Evolutionary conservation across 2,113 vertebrate genomes (phyloP), one percentile per base, ranked within the genome.

Genomic region (Drymodes brunneopygia): DNA sequence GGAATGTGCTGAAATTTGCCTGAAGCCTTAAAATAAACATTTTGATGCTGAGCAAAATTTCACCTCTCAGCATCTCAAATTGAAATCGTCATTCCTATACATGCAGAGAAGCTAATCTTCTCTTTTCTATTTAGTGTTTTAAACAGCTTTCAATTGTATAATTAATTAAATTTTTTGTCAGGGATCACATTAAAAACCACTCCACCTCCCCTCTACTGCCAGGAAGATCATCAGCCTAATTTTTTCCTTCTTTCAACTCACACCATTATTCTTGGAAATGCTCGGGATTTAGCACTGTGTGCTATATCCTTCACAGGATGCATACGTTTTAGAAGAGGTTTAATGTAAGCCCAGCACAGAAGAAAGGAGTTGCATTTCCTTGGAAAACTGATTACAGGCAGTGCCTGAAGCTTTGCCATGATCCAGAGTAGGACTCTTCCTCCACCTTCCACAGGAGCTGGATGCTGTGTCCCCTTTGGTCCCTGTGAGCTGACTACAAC

Each of bases 1-100:
- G 48, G 69, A 89, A 92, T 12, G 61, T 19, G 81, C 81, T 56
- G 64, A 92, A 64, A 89, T 74, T 17, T 11, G 69, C 86, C 77
- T 40, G 23, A 61, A 92, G 77, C 69, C 83, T 89, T 81, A 84
- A 92, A 96, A 95, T 56, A 93, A 94, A 88, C 86, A 88, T 66
- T 64, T 71, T 29, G 33, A 65, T 75, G 67, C 6, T 1, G 57
- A 81, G 73, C n/a, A 81, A 48, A 91, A 74, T 51, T 78, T 78
- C 92, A 72, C 44, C 89, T 61, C 80, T 8, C 9, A 2, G 64
- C 51, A 62, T 31, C 86, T 78, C 72, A 10, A 58, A 71, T 0
- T 36, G 47, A 78, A 93, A 74, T n/a, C 3, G 18, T 50, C 18
- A 40, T 48, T 86, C 56, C 83, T 75, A 40, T 11, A 66, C 4